Percentiles rank a stretch among this genome's conserved stretches.
Conservation (phyloP, 2,113 vertebrate genomes). For the Rhodinocichla rosea region DNA sequence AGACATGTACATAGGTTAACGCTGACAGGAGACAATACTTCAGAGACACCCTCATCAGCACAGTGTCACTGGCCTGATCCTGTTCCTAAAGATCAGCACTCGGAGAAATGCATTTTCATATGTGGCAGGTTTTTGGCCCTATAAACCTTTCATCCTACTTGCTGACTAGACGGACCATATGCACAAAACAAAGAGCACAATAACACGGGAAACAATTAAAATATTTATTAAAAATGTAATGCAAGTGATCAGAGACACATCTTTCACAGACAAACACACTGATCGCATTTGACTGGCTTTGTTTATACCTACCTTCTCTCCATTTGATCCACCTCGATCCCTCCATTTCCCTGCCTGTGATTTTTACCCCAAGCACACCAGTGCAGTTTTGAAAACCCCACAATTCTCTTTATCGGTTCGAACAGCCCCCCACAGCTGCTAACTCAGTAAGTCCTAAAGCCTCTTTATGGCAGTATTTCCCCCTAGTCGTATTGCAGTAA, state of each 20-base stretch:
- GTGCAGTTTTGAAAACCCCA: neutral
- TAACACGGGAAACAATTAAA: neutral
- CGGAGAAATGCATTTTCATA: neutral
- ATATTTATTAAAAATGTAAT: neutral
- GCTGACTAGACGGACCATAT: neutral
- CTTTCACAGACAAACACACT: neutral
- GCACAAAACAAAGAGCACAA: neutral
- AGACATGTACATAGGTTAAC: neutral
- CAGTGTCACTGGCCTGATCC: neutral
- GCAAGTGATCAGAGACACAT: neutral
- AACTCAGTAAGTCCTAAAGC: neutral
- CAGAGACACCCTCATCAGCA: neutral
- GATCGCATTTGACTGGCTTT: neutral
- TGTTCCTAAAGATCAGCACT: neutral
- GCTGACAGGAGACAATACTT: neutral
- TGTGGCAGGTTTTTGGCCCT: neutral
- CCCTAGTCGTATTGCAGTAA: neutral
- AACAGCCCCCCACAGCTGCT: neutral
- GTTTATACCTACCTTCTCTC: neutral
- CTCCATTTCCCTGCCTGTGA: neutral
- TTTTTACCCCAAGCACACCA: neutral
- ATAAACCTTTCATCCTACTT: neutral
- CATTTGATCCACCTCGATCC: neutral
- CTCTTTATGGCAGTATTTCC: neutral
- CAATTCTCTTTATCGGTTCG: neutral